These are phyloP conservation scores for Cyclophora albipunctata DNA, from an alignment of 2,888 invertebrate genomes.

Conservation along the genomic window DNA sequence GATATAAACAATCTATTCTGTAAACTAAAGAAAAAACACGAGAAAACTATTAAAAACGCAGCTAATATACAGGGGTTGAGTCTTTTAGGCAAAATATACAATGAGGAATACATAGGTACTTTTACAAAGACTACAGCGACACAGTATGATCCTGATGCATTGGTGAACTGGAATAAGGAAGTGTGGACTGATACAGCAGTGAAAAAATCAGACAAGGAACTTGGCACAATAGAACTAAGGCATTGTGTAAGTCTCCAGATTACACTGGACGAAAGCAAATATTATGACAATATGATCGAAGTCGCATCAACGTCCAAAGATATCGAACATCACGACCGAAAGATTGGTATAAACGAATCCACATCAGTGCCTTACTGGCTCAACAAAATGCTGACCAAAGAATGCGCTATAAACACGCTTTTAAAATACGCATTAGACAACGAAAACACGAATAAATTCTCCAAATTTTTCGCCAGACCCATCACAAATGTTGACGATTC, in stretches of 20 bases:
- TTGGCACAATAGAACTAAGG: background rate
- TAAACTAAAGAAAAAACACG: constrained; percentile 44
- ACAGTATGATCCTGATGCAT: constrained; percentile 22
- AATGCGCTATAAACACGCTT: constrained; percentile 30
- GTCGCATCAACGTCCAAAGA: constrained; percentile 5
- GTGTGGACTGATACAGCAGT: constrained; percentile 3
- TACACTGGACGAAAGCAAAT: background rate
- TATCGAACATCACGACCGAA: constrained; percentile 9
- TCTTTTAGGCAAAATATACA: constrained; percentile 50
- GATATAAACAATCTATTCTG: constrained; percentile 45
- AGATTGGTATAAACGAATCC: constrained; percentile 19
- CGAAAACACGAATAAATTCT: constrained; percentile 3
- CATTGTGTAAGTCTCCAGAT: no score
- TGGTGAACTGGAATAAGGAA: constrained; percentile 1
- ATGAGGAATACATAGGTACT: constrained; percentile 25
- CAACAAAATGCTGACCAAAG: constrained; percentile 22
- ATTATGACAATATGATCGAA: background rate
- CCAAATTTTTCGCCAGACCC: no score
- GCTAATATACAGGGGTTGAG: constrained; percentile 36
- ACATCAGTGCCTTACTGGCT: constrained; percentile 33
- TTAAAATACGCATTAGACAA: constrained; percentile 27
- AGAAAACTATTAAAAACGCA: constrained; percentile 30
- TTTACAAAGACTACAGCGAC: constrained; percentile 27
- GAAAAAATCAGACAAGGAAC: constrained; percentile 7
- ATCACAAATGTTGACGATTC: background rate